phyloP scores from a whole-genome alignment of 2,113 vertebrate species.

The Anhinga anhinga region DNA sequence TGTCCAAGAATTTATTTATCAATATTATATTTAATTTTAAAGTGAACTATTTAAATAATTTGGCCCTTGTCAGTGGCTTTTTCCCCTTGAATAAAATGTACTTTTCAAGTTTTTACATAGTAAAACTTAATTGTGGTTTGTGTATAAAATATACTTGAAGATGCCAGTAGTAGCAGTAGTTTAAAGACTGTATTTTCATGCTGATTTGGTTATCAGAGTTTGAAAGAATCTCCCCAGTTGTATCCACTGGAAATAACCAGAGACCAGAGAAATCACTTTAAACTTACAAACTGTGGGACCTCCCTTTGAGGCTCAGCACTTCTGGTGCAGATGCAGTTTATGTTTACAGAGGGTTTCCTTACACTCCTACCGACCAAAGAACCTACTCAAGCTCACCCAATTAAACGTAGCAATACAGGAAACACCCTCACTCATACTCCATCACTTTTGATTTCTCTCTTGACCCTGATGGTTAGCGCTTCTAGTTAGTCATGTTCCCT shows the following conservation, averaged over 20 bases:
- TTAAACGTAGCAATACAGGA: not conserved
- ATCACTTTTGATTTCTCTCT: not conserved
- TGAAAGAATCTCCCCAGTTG: not conserved
- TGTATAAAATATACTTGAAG: not conserved
- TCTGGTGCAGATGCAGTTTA: not conserved
- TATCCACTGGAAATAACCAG: not conserved
- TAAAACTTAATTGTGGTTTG: not conserved
- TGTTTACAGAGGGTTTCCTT: not conserved
- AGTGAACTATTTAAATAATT: not conserved
- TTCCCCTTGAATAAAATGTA: not conserved
- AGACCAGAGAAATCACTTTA: not conserved
- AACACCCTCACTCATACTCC: not conserved
- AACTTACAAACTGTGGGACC: accelerated
- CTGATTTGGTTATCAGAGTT: not conserved
- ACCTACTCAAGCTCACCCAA: not conserved
- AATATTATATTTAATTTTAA: not conserved
- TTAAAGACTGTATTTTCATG: not conserved
- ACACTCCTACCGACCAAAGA: not conserved
- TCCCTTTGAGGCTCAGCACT: not conserved
- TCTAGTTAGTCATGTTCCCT: not conserved
- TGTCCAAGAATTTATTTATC: not conserved
- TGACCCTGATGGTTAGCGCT: not conserved
- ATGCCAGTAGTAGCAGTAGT: not conserved
- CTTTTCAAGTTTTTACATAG: not conserved
- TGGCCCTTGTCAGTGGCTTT: not conserved